phyloP scores from a whole-genome alignment of 2,113 vertebrate species.

The Paramisgurnus dabryanus region DNA sequence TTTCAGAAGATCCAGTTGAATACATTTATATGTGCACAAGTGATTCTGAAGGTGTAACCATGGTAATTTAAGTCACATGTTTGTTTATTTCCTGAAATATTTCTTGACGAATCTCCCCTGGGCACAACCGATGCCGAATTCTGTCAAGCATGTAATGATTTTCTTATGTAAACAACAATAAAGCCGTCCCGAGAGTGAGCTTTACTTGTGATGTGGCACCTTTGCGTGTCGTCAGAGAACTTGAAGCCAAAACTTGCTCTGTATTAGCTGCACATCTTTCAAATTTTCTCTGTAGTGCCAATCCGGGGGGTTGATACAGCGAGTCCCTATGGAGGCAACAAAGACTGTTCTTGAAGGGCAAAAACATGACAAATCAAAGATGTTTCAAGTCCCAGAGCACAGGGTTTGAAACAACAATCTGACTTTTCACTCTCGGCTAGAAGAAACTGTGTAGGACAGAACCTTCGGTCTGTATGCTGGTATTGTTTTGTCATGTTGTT shows the following conservation, averaged over 20 bases:
- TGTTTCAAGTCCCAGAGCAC: slow-evolving; percentile 7
- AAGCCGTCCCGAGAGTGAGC: slow-evolving; percentile 64
- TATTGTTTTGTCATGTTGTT: background rate
- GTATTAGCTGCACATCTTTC: slow-evolving; percentile 13
- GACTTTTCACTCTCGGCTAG: background rate
- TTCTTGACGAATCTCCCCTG: slow-evolving; percentile 63
- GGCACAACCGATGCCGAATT: slow-evolving; percentile 61
- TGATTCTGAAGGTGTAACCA: slow-evolving; percentile 56
- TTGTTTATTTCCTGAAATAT: slow-evolving; percentile 68
- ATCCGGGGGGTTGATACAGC: slow-evolving; percentile 19
- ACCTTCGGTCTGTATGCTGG: background rate
- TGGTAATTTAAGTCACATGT: slow-evolving; percentile 59
- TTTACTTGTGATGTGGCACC: slow-evolving; percentile 71
- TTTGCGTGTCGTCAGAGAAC: slow-evolving; percentile 39
- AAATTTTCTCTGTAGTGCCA: background rate
- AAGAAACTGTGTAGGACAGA: slow-evolving; percentile 4
- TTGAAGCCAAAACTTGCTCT: background rate
- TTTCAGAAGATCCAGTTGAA: background rate
- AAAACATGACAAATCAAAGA: slow-evolving; percentile 52
- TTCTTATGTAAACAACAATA: slow-evolving; percentile 75
- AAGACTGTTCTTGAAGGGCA: slow-evolving; percentile 53
- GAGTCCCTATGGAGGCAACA: slow-evolving; percentile 25
- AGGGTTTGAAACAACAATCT: slow-evolving; percentile 12
- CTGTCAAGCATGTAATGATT: slow-evolving; percentile 65
- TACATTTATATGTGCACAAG: background rate